A percentile compares a stretch with the other conserved stretches of the same genome.
These are phyloP conservation scores for Pseudomyrmex cubaensis DNA, from an alignment of 1,140 invertebrate species.

Conservation along the genomic window DNA sequence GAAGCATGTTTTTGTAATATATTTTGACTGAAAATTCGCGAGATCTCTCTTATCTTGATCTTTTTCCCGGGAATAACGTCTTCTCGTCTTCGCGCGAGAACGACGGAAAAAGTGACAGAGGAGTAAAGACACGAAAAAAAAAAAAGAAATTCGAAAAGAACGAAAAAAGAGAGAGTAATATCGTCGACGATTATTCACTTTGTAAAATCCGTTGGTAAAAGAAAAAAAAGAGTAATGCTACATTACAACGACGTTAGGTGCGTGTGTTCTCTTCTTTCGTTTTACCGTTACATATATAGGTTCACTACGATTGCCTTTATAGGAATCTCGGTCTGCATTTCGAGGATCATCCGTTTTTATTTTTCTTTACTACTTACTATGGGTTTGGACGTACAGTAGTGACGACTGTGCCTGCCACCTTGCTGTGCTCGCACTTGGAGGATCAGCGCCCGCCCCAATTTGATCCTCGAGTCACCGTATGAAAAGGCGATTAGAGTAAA, in stretches of 20 bases:
- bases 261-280: conserved; percentile 47
- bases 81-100: conserved; percentile 42
- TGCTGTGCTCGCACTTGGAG: conserved; percentile 80
- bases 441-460: conserved; percentile 73
- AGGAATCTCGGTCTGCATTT: conserved; percentile 62
- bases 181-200: conserved; percentile 14
- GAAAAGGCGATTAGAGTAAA: neutral
- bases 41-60: conserved; percentile 51
- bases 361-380: conserved; percentile 73
- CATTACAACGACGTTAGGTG: conserved; percentile 32
- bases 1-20: conserved; percentile 47
- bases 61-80: conserved; percentile 34
- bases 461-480: conserved; percentile 71
- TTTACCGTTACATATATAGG: conserved; percentile 57
- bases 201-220: conserved; percentile 23
- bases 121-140: conserved; percentile 19
- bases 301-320: conserved; percentile 60
- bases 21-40: conserved; percentile 51
- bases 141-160: conserved; percentile 33
- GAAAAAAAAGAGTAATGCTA: conserved; percentile 23
- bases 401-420: conserved; percentile 81
- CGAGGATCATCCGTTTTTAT: conserved; percentile 67
- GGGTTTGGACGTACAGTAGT: conserved; percentile 76
- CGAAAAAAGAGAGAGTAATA: conserved; percentile 48
- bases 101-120: conserved; percentile 24